These are phyloP conservation scores for Microcebus murinus DNA, from an alignment of 2,113 vertebrate genomes.

Conservation along the genomic window DNA sequence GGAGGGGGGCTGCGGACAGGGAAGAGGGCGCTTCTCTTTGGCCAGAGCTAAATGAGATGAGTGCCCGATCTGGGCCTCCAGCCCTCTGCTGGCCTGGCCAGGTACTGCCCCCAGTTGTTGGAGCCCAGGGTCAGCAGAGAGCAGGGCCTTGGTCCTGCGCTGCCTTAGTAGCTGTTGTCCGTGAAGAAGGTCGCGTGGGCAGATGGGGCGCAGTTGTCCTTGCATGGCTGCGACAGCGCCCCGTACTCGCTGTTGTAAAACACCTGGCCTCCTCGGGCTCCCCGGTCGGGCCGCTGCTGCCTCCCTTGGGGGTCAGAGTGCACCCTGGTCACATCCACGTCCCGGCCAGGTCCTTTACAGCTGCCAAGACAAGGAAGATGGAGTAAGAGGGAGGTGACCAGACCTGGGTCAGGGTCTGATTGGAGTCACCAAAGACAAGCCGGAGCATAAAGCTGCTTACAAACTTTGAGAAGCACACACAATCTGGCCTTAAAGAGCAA, in stretches of 20 bases:
- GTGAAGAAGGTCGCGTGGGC: constrained; percentile 80
- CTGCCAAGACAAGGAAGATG: constrained; percentile 73
- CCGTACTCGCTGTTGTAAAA: constrained; percentile 98
- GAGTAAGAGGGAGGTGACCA: not conserved
- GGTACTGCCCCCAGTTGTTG: not conserved
- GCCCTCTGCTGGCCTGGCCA: not conserved
- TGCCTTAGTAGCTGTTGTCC: constrained; percentile 78
- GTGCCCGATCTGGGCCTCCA: not conserved
- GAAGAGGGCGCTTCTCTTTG: not conserved
- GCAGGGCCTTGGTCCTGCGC: constrained; percentile 13
- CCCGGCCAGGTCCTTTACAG: constrained; percentile 87
- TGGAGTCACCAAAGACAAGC: not conserved
- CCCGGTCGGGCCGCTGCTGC: constrained; percentile 83
- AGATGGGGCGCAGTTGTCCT: constrained; percentile 74
- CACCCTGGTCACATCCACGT: constrained; percentile 82
- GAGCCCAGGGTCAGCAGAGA: not conserved
- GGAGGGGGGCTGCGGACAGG: not conserved
- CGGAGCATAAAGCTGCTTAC: rapidly evolving
- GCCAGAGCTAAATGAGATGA: not conserved
- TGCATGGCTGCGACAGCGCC: constrained; percentile 89
- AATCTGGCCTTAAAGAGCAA: not conserved
- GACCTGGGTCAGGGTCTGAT: not conserved
- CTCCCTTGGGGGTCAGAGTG: constrained; percentile 82
- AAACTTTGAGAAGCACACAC: not conserved
- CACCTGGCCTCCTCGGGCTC: constrained; percentile 92